A percentile compares a stretch with the other conserved stretches of the same genome.
phyloP scores from a whole-genome alignment of 1,140 invertebrate genomes.

The Chironomus striatipennis region DNA sequence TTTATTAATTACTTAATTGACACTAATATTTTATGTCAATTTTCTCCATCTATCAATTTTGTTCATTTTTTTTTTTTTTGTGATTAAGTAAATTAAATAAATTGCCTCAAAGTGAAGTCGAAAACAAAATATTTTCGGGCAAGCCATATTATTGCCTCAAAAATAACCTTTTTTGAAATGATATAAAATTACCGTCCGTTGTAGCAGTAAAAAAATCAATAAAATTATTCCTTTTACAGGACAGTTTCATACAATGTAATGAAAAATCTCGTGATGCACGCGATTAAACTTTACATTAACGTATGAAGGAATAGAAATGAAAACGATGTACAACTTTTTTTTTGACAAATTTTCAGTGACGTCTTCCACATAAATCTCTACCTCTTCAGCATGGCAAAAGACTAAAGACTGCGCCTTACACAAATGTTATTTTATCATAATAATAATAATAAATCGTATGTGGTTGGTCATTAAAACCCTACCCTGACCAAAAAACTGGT shows the following conservation, averaged over 20 bases:
- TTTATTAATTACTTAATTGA: no score
- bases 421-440: neutral
- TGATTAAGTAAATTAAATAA: no score
- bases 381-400: neutral
- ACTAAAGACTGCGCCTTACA: neutral
- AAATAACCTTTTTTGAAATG: no score
- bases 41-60: no score
- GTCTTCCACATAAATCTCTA: neutral
- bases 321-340: neutral
- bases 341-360: conserved; percentile 2
- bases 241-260: conserved; percentile 9
- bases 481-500: neutral
- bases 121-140: no score
- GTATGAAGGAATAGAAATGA: no score
- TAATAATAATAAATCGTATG: conserved; percentile 4
- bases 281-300: neutral
- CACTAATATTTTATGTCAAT: no score
- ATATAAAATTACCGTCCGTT: no score
- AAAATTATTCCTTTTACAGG: neutral
- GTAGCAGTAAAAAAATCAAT: no score
- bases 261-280: conserved; percentile 11
- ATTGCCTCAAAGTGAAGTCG: no score
- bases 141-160: no score
- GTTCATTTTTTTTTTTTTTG: no score
- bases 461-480: neutral